These are phyloP conservation scores for Lates japonicus DNA, from an alignment of 2,797 vertebrate genomes.

Conservation along the genomic window DNA sequence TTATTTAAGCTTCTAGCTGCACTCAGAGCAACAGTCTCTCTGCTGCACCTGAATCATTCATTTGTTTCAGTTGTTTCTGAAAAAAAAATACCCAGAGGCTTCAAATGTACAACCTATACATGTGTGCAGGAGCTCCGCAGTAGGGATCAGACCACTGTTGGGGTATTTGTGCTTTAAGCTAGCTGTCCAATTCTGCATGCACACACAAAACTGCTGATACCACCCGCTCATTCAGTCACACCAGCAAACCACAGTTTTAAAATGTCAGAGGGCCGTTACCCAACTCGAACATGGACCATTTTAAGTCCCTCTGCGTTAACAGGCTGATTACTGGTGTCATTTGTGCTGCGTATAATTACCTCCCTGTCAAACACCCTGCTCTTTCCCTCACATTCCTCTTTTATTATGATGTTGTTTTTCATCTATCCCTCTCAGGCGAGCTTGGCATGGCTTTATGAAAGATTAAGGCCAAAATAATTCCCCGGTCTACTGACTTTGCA, in stretches of 20 bases:
- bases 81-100: background rate
- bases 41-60: conserved; percentile 49
- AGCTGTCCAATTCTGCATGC: background rate
- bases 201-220: conserved; percentile 21
- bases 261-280: conserved; percentile 53
- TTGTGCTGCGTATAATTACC: conserved; percentile 72
- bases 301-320: conserved; percentile 65
- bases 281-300: conserved; percentile 25
- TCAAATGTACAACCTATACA: background rate
- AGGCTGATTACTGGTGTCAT: conserved; percentile 77
- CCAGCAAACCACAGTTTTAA: conserved; percentile 30
- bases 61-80: conserved; percentile 29
- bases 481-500: conserved; percentile 80
- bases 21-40: conserved; percentile 15
- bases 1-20: conserved; percentile 22
- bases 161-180: background rate
- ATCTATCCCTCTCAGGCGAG: conserved; percentile 41
- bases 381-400: conserved; percentile 41
- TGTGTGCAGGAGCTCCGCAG: background rate
- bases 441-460: conserved; percentile 64
- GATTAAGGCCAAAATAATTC: conserved; percentile 84
- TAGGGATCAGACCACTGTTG: background rate
- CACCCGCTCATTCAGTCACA: conserved; percentile 9
- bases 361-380: conserved; percentile 60
- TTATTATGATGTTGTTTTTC: conserved; percentile 53